Percentiles rank a stretch among this genome's conserved stretches.
These are phyloP conservation scores for Seriola rivoliana DNA, from an alignment of 2,113 vertebrate species.

Conservation along the genomic window DNA sequence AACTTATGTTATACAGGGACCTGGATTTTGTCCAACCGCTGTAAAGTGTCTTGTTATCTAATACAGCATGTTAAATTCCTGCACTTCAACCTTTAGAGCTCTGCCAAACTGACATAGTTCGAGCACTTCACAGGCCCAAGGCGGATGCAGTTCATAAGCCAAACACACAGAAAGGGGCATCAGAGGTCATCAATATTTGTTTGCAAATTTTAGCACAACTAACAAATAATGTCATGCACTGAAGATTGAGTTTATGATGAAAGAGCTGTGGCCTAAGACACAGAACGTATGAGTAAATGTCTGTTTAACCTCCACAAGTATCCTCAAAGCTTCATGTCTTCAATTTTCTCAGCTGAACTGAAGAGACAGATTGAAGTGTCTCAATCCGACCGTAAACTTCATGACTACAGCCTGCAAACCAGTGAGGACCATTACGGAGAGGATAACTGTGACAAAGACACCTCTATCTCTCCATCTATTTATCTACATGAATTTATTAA, in stretches of 20 bases:
- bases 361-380: neutral
- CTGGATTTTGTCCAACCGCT: neutral
- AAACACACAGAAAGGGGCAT: neutral
- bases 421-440: too few relatives aligned
- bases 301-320: neutral
- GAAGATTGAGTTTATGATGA: neutral
- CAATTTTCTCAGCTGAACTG: neutral
- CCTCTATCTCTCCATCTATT: too few relatives aligned
- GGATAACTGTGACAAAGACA: too few relatives aligned
- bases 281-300: too few relatives aligned
- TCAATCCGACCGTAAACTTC: neutral
- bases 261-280: too few relatives aligned
- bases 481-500: too few relatives aligned
- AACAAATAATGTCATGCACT: neutral
- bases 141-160: neutral
- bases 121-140: neutral
- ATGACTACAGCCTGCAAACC: neutral
- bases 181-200: neutral
- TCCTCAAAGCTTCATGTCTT: neutral
- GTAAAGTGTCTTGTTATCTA: constrained; percentile 6
- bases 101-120: constrained; percentile 25
- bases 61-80: neutral
- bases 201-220: neutral
- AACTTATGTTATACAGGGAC: neutral
- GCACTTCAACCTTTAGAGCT: constrained; percentile 37